A percentile compares a stretch with the other conserved stretches of the same genome.
phyloP scores from a whole-genome alignment of 2,113 vertebrate genomes.

The Apodemus speciosus region DNA sequence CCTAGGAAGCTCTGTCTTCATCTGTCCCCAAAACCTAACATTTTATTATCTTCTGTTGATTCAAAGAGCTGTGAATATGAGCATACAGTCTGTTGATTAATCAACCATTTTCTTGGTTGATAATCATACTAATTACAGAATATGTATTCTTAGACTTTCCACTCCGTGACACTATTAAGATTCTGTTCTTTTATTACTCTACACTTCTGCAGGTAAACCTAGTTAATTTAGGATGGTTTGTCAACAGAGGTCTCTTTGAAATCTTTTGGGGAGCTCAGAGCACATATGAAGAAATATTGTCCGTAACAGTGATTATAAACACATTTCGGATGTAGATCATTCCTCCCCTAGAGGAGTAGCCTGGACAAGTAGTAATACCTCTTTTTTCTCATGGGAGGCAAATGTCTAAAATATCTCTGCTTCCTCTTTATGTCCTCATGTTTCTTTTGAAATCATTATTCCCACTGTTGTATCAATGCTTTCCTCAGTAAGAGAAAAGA shows the following conservation, averaged over 20 bases:
- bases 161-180: neutral
- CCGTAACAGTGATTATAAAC: neutral
- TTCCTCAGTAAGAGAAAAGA: constrained; percentile 27
- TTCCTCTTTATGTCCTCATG: neutral
- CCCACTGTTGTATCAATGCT: neutral
- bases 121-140: neutral
- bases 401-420: neutral
- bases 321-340: neutral
- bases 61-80: neutral
- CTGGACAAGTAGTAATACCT: neutral
- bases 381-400: neutral
- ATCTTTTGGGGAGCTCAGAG: neutral
- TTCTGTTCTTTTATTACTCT: neutral
- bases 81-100: neutral
- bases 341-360: neutral
- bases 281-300: neutral
- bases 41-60: neutral
- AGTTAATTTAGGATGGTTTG: neutral
- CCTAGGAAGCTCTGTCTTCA: neutral
- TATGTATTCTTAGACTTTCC: neutral
- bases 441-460: neutral
- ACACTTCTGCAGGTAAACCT: neutral
- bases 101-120: neutral
- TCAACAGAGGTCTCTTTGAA: neutral
- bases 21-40: neutral